Evolutionary conservation across 2,113 vertebrate species (phyloP).

Genomic region (Dromiciops gliroides): DNA sequence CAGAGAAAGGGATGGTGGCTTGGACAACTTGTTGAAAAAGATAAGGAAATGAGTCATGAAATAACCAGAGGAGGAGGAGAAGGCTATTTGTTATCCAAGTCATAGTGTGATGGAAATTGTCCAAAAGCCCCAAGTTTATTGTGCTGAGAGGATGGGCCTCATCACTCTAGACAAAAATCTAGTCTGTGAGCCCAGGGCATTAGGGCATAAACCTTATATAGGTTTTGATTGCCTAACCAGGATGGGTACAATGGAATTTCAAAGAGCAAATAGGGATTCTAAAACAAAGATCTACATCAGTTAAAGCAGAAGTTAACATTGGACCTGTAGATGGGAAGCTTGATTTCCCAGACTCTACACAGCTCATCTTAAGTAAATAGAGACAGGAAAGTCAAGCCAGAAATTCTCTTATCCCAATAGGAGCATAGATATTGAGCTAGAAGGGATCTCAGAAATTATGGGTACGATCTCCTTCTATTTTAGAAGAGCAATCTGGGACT

Average conservation of each 20-base stretch:
- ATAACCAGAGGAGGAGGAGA: background rate
- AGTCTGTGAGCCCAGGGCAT: background rate
- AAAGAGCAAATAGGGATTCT: background rate
- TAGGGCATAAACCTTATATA: background rate
- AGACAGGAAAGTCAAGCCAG: background rate
- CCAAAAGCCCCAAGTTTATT: background rate
- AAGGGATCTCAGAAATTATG: background rate
- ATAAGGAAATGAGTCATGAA: background rate
- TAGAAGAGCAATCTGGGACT: background rate
- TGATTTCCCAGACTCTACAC: background rate
- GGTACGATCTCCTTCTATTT: background rate
- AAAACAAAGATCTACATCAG: background rate
- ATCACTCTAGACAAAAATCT: background rate
- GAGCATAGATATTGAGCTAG: background rate
- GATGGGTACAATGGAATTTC: background rate
- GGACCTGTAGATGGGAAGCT: background rate
- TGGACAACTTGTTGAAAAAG: background rate
- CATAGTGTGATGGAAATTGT: background rate
- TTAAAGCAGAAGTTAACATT: background rate
- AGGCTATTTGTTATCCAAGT: background rate
- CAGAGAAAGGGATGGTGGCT: rapidly evolving
- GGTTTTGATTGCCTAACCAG: background rate
- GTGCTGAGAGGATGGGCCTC: background rate
- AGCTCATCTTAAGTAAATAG: background rate
- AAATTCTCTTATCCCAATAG: background rate